A percentile compares a stretch with the other conserved stretches of the same genome.
Evolutionary conservation across 1,140 invertebrate species (phyloP).

Genomic region (Scylla paramamosain): DNA sequence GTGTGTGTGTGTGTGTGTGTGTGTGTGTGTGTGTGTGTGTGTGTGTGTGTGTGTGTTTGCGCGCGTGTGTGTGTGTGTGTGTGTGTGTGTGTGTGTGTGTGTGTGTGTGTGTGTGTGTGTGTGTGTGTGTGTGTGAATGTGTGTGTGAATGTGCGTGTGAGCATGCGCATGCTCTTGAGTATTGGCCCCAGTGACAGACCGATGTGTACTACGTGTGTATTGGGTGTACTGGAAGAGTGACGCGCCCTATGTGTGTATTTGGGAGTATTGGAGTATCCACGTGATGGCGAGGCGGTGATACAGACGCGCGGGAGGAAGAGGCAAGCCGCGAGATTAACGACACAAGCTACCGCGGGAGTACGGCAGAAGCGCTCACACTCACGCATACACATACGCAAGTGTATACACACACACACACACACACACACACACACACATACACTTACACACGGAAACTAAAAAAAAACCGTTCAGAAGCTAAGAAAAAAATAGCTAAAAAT

Average conservation of each 20-base stretch:
- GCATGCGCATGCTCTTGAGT: background rate
- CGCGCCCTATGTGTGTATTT: background rate
- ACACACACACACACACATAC: too few relatives aligned
- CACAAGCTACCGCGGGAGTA: background rate
- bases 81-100: slow-evolving; percentile 40
- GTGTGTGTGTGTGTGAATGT: background rate
- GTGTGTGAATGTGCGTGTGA: background rate
- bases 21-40: background rate
- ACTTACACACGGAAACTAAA: too few relatives aligned
- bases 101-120: slow-evolving; percentile 11
- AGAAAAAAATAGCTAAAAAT: background rate
- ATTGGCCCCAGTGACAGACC: background rate
- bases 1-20: background rate
- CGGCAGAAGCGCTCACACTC: background rate
- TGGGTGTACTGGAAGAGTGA: slow-evolving; percentile 16
- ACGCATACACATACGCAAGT: background rate
- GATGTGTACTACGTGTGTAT: slow-evolving; percentile 22
- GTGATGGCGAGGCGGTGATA: background rate
- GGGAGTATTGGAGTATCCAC: background rate
- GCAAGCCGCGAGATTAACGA: background rate
- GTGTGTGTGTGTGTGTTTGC: too few relatives aligned
- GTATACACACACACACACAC: background rate
- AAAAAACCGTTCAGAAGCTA: too few relatives aligned
- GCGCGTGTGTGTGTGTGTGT: background rate
- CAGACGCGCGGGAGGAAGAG: background rate